Evolutionary conservation across 1,140 invertebrate species (phyloP), one percentile per base, ranked within the genome.

Genomic region (Acromyrmex echinatior): DNA sequence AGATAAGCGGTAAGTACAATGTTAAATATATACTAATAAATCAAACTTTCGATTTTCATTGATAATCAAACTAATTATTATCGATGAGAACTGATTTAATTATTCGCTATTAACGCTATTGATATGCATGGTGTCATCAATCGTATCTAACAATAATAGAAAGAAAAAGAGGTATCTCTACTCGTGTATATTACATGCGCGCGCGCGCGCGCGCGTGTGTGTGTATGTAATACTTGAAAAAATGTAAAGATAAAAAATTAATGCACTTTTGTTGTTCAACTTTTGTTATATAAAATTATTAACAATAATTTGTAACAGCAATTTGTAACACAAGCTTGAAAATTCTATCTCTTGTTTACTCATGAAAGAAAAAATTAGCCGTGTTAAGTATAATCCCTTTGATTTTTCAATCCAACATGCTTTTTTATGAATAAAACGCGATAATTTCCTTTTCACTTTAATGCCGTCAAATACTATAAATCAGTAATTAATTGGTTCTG

Each of bases 61-160:
- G n/a, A 63, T 78, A 77, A 62, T 77, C 4, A 16, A 45, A 35
- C 35, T 62, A 78, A 45, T 28, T 10, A 45, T 28, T 10, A 10
- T 63, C 18, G 21, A 16, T 31, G 10, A 66, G 16, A 45, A 39
- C 28, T 6, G 28, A 65, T 16, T 65, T 49, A 65, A 79, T 66
- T 79, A 49, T n/a, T 78, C 0, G 25, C 25, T 78, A 65, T 63
- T 65, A 78, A 45, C 10, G 5, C 18, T 53, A 31, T 65, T 65
- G 6, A 45, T 21, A 51, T 16, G 3, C 14, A 63, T n/a, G 9
- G 0, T 10, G n/a, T 77, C 39, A 18, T 28, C 5, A 63, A n/a
- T 78, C 2, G 1, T 21, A 39, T 45, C 18, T 65, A 49, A 2
- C 14, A 78, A 7, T n/a, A 10, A 28, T 14, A 25, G 12, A 63